Conservation (phyloP, 1,140 invertebrate genomes). For the Elymnias hypermnestra region DNA sequence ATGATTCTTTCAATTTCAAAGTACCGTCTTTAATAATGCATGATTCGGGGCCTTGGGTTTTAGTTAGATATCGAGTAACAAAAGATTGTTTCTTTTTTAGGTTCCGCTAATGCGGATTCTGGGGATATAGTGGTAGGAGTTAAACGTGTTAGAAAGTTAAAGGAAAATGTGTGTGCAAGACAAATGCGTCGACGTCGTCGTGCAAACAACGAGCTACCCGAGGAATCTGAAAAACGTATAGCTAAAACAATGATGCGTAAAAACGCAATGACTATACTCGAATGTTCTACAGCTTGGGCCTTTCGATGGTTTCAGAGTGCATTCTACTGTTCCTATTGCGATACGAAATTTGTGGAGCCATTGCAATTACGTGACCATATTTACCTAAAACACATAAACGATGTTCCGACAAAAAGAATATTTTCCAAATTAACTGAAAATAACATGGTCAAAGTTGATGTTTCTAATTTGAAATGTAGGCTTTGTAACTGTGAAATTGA, state of each 20-base stretch:
- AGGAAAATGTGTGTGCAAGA: conserved; percentile 53
- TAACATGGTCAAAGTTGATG: conserved; percentile 69
- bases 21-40: no score
- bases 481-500: conserved; percentile 47
- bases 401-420: conserved; percentile 40
- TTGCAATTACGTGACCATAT: conserved; percentile 43
- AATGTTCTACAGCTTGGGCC: conserved; percentile 60
- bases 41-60: conserved; percentile 12
- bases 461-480: conserved; percentile 45
- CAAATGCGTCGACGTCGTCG: conserved; percentile 57
- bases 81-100: conserved; percentile 59
- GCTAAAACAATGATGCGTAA: conserved; percentile 62
- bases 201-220: conserved; percentile 55
- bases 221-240: conserved; percentile 57
- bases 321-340: conserved; percentile 63
- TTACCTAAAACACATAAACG: conserved; percentile 32
- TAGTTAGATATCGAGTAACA: conserved; percentile 23
- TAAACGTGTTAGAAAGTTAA: conserved; percentile 54
- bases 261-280: conserved; percentile 54
- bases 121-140: conserved; percentile 30
- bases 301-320: conserved; percentile 57
- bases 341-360: conserved; percentile 45
- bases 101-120: conserved; percentile 48
- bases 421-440: conserved; percentile 67
- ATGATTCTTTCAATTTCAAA: no score